These are phyloP conservation scores for Cacoxenus indagator DNA, from an alignment of 2,888 invertebrate species.

Conservation along the genomic window DNA sequence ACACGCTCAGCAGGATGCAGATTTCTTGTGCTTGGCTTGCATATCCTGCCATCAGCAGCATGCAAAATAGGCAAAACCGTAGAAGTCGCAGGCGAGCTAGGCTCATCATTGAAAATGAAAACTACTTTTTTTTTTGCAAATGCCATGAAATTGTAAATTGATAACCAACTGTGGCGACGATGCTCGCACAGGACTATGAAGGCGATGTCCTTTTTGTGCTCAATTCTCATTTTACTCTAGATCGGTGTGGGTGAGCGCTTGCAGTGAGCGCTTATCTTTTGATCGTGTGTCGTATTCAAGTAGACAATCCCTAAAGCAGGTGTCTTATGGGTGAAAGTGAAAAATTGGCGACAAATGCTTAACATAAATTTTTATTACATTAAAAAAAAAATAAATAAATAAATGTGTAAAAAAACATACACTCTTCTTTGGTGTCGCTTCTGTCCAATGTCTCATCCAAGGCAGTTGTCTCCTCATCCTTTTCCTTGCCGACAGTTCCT, in stretches of 20 bases:
- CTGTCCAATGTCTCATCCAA: background rate
- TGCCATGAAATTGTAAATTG: conserved; percentile 54
- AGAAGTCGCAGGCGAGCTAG: background rate
- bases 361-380: background rate
- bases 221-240: conserved; percentile 23
- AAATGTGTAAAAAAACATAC: background rate
- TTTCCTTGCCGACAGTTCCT: background rate
- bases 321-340: background rate
- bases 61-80: conserved; percentile 36
- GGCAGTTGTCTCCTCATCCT: background rate
- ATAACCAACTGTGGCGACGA: conserved; percentile 26
- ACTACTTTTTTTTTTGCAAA: conserved; percentile 53
- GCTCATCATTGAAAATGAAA: conserved; percentile 41
- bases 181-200: background rate
- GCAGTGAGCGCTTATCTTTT: conserved; percentile 33
- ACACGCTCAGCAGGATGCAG: conserved; percentile 56
- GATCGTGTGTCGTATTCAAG: conserved; percentile 43
- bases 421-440: background rate
- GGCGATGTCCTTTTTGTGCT: background rate
- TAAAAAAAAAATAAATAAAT: background rate
- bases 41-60: conserved; percentile 36
- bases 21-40: conserved; percentile 22
- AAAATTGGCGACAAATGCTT: background rate
- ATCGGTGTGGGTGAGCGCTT: conserved; percentile 46
- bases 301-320: conserved; percentile 11